A percentile compares a stretch with the other conserved stretches of the same genome.
phyloP scores from a whole-genome alignment of 1,140 invertebrate genomes.

The Pseudachorutes palmiensis region DNA sequence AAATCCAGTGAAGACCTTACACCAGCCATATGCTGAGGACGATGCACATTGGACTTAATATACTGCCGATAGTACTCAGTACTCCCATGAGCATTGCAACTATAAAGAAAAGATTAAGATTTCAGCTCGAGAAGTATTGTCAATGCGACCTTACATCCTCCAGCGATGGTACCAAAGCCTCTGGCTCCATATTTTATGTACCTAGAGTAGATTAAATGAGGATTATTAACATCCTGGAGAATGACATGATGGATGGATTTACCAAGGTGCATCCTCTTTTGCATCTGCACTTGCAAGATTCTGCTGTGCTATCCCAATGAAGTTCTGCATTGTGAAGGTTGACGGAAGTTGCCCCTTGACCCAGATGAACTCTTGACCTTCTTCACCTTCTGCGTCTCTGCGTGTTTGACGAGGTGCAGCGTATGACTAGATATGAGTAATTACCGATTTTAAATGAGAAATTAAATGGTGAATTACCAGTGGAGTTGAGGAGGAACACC shows the following conservation, averaged over 20 bases:
- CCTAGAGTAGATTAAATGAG: constrained; percentile 8
- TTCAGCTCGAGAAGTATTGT: constrained; percentile 6
- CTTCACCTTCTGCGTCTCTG: too few relatives aligned
- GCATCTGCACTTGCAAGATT: constrained; percentile 4
- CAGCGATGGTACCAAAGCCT: constrained; percentile 71
- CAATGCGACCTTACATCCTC: constrained; percentile 53
- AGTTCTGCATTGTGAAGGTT: constrained; percentile 15
- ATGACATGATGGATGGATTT: background rate
- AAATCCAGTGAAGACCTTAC: constrained; percentile 45
- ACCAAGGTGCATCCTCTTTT: constrained; percentile 29
- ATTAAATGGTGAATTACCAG: background rate
- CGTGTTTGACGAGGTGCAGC: background rate
- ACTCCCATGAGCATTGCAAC: constrained; percentile 82
- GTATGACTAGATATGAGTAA: too few relatives aligned
- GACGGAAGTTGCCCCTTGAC: background rate
- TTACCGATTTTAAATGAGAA: too few relatives aligned
- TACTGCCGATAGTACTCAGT: constrained; percentile 64
- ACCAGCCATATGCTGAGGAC: constrained; percentile 82
- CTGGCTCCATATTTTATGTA: constrained; percentile 64
- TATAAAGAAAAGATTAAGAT: constrained; percentile 42
- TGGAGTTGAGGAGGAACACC: background rate
- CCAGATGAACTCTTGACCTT: too few relatives aligned
- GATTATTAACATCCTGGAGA: background rate
- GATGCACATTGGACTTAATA: constrained; percentile 53
- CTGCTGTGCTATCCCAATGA: constrained; percentile 5